Conservation (phyloP, 2,797 vertebrate species). For the Trematomus bernacchii region DNA sequence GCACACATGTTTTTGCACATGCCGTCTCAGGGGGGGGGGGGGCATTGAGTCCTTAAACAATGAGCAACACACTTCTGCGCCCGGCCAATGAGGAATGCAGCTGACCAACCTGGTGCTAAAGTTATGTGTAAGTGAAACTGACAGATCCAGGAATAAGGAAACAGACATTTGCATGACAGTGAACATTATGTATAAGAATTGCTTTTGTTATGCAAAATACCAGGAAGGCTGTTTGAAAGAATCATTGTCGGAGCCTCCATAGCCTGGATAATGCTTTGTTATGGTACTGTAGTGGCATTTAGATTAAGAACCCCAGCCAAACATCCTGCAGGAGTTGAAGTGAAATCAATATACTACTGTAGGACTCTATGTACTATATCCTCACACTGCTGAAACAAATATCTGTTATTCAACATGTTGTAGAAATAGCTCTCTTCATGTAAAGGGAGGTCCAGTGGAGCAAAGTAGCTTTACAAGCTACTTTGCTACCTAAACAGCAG, state of each 20-base stretch:
- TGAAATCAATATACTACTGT: slow-evolving; percentile 14
- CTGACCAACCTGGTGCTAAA: not conserved
- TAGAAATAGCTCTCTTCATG: slow-evolving; percentile 67
- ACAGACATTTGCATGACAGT: slow-evolving; percentile 75
- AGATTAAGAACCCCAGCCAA: slow-evolving; percentile 36
- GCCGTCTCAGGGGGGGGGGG: slow-evolving; percentile 6
- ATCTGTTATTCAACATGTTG: slow-evolving; percentile 70
- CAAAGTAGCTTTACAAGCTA: slow-evolving; percentile 48
- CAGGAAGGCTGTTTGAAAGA: slow-evolving; percentile 70
- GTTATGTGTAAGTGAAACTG: slow-evolving; percentile 20
- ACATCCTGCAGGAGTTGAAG: slow-evolving; percentile 38
- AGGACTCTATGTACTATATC: slow-evolving; percentile 18
- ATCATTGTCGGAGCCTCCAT: slow-evolving; percentile 62
- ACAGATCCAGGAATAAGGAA: slow-evolving; percentile 42
- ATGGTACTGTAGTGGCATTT: slow-evolving; percentile 34
- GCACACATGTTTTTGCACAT: slow-evolving; percentile 44
- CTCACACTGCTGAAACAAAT: slow-evolving; percentile 13
- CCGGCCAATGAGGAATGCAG: slow-evolving; percentile 38
- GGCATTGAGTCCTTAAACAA: slow-evolving; percentile 48
- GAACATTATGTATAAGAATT: slow-evolving; percentile 60
- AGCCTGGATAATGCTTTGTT: slow-evolving; percentile 71
- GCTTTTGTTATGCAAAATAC: slow-evolving; percentile 77
- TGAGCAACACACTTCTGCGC: slow-evolving; percentile 24
- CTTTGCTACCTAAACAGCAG: slow-evolving; percentile 37
- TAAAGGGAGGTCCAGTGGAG: slow-evolving; percentile 43